These are phyloP conservation scores for Mustela nigripes DNA, from an alignment of 2,113 vertebrate species.

Conservation along the genomic window DNA sequence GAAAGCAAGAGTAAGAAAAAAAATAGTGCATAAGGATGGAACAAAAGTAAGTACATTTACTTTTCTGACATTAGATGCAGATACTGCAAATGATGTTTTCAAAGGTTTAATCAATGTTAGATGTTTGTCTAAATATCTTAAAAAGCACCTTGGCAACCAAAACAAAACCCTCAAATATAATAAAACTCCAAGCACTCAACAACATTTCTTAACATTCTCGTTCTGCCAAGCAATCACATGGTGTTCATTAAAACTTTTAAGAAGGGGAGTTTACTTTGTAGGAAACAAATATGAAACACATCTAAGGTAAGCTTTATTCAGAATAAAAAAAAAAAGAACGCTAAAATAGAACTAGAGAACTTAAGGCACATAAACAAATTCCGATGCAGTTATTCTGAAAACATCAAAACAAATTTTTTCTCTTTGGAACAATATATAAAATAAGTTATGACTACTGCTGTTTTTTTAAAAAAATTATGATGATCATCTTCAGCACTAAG, in stretches of 20 bases:
- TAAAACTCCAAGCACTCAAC: conserved; percentile 50
- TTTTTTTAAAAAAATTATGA: conserved; percentile 70
- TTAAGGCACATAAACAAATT: conserved; percentile 77
- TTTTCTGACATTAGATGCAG: conserved; percentile 40
- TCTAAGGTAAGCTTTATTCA: conserved; percentile 39
- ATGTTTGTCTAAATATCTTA: conserved; percentile 65
- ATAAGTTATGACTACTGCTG: conserved; percentile 76
- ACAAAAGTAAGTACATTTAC: conserved; percentile 29
- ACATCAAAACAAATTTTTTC: conserved; percentile 74
- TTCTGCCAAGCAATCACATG: conserved; percentile 43
- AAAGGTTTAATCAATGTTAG: background rate
- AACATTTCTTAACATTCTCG: conserved; percentile 46
- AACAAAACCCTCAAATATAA: conserved; percentile 34
- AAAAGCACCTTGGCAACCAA: conserved; percentile 78
- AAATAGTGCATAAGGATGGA: conserved; percentile 37
- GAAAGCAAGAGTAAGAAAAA: conserved; percentile 65
- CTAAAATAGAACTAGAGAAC: conserved; percentile 59
- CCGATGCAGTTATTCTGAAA: conserved; percentile 79
- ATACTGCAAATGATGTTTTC: conserved; percentile 51
- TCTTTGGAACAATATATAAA: conserved; percentile 86
- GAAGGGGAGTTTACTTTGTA: conserved; percentile 8
- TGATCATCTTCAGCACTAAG: conserved; percentile 66
- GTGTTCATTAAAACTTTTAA: conserved; percentile 36
- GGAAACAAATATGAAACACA: conserved; percentile 48
- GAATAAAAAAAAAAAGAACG: background rate